Evolutionary conservation across 2,888 invertebrate species (phyloP).

Genomic region (Campoletis raptor): DNA sequence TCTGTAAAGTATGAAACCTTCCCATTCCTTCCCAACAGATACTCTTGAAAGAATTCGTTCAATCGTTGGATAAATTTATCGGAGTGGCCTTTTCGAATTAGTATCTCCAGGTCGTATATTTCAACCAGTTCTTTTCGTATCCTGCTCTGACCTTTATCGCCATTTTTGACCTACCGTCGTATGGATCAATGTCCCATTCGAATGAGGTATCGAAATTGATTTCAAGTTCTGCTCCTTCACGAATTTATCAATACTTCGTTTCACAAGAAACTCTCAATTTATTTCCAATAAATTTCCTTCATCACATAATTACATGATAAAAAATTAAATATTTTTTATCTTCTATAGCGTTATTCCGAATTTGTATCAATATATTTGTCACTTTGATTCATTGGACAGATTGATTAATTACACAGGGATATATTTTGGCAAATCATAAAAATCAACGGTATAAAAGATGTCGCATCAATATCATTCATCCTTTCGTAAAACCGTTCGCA

Average conservation of each 20-base stretch:
- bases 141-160: background rate
- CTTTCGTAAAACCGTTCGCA: background rate
- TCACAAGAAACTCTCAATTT: background rate
- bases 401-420: background rate
- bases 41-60: conserved; percentile 44
- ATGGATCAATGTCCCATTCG: background rate
- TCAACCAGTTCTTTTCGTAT: conserved; percentile 7
- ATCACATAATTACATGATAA: background rate
- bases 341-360: background rate
- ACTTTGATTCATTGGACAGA: background rate
- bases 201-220: conserved; percentile 8
- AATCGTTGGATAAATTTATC: conserved; percentile 59
- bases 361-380: background rate
- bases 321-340: too few species aligned
- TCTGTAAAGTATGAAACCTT: conserved; percentile 48
- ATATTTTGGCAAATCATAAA: background rate
- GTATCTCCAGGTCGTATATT: conserved; percentile 43
- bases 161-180: background rate
- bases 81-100: conserved; percentile 60
- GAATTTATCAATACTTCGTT: background rate
- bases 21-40: background rate
- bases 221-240: background rate
- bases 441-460: background rate
- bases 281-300: background rate
- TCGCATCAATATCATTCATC: background rate